These are phyloP conservation scores for Drosophila suzukii DNA, from an alignment of 1,140 invertebrate species.

Conservation along the genomic window DNA sequence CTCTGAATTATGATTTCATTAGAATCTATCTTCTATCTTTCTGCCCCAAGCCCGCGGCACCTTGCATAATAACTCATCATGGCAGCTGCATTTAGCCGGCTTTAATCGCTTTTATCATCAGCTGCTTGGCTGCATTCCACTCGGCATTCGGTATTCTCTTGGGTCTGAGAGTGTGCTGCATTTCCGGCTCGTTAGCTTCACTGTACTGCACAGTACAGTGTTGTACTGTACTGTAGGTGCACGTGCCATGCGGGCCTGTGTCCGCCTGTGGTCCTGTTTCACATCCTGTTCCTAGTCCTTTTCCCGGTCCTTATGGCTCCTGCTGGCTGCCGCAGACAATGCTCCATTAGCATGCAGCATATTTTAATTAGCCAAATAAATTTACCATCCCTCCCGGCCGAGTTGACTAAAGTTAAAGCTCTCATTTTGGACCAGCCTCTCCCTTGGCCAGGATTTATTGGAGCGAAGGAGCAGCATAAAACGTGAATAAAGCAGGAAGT, in stretches of 20 bases:
- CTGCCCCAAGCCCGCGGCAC: not conserved
- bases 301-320: not conserved
- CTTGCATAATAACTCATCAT: slow-evolving; percentile 48
- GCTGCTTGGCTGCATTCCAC: slow-evolving; percentile 24
- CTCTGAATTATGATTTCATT: slow-evolving; percentile 54
- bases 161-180: slow-evolving; percentile 71
- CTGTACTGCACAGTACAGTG: not conserved
- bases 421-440: slow-evolving; percentile 17
- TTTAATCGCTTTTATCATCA: slow-evolving; percentile 71
- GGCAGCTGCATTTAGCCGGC: slow-evolving; percentile 49
- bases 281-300: slow-evolving; percentile 9
- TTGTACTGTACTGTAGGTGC: slow-evolving; percentile 10
- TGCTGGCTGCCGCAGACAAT: slow-evolving; percentile 63
- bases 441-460: slow-evolving; percentile 57
- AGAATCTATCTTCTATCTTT: slow-evolving; percentile 12
- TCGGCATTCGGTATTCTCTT: slow-evolving; percentile 1
- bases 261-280: slow-evolving; percentile 33
- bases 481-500: slow-evolving; percentile 5
- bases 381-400: slow-evolving; percentile 57
- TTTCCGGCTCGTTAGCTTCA: slow-evolving; percentile 76
- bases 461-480: slow-evolving; percentile 27
- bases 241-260: slow-evolving; percentile 41
- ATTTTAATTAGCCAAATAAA: slow-evolving; percentile 82
- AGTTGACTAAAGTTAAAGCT: slow-evolving; percentile 47
- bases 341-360: slow-evolving; percentile 80